A percentile compares a stretch with the other conserved stretches of the same genome.
phyloP scores from a whole-genome alignment of 2,888 invertebrate species.

The Pseudanteris insignis region DNA sequence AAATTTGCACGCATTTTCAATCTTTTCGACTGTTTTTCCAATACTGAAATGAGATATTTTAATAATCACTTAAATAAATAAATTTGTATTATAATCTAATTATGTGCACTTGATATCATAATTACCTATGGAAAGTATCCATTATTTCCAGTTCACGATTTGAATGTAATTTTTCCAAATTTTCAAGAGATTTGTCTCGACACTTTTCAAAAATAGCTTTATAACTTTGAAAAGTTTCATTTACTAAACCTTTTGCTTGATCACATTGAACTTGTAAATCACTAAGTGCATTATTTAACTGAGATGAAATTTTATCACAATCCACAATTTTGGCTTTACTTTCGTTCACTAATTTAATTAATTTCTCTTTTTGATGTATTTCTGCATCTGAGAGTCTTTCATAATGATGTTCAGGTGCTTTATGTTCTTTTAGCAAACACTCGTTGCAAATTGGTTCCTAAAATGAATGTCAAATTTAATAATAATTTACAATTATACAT shows the following conservation, averaged over 20 bases:
- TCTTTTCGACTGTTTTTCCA: slow-evolving; percentile 83
- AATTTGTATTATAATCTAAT: too few relatives aligned
- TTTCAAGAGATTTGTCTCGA: slow-evolving; percentile 78
- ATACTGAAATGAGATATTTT: slow-evolving; percentile 71
- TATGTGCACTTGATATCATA: background rate
- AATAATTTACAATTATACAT: background rate
- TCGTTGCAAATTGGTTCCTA: slow-evolving; percentile 88
- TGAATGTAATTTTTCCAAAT: slow-evolving; percentile 80
- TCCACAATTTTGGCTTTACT: slow-evolving; percentile 79
- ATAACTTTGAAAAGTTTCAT: slow-evolving; percentile 81
- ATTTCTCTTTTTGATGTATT: slow-evolving; percentile 79
- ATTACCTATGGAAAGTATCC: slow-evolving; percentile 79
- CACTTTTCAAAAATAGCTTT: slow-evolving; percentile 84
- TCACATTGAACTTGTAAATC: slow-evolving; percentile 89
- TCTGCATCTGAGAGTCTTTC: slow-evolving; percentile 85
- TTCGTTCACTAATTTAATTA: slow-evolving; percentile 78
- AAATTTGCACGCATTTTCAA: slow-evolving; percentile 88
- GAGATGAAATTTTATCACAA: slow-evolving; percentile 79
- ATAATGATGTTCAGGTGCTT: slow-evolving; percentile 82
- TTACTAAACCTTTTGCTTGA: slow-evolving; percentile 83
- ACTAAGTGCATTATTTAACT: slow-evolving; percentile 81
- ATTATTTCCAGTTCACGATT: slow-evolving; percentile 88
- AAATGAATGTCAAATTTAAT: slow-evolving; percentile 2
- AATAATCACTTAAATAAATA: too few relatives aligned
- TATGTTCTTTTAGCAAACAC: slow-evolving; percentile 85